Percentiles rank a stretch among this genome's conserved stretches.
Conservation (phyloP, 2,797 vertebrate species). For the Darevskia mixta region DNA sequence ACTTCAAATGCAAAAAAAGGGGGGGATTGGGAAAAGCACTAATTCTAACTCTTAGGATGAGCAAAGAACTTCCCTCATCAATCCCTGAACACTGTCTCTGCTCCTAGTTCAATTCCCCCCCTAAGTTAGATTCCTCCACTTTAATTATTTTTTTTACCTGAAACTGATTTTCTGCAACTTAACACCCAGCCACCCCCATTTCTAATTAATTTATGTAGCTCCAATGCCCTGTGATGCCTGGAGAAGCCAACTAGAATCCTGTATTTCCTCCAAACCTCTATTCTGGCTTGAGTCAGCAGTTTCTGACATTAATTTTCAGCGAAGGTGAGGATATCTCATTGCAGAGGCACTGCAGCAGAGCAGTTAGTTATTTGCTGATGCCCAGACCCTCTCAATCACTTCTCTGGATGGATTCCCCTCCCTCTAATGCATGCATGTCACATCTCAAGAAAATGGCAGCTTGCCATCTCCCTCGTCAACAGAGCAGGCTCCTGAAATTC, state of each 20-base stretch:
- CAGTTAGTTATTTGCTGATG: background rate
- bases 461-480: conserved; percentile 7
- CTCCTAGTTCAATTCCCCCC: background rate
- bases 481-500: background rate
- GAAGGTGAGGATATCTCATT: conserved; percentile 17
- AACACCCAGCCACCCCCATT: background rate
- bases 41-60: background rate
- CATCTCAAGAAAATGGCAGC: background rate
- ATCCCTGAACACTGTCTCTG: background rate
- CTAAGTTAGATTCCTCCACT: no score
- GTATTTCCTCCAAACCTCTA: background rate
- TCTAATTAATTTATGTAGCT: conserved; percentile 34
- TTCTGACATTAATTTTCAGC: background rate
- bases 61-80: background rate
- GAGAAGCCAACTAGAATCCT: conserved; percentile 13
- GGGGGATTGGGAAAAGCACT: no score
- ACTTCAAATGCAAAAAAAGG: no score
- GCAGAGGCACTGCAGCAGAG: conserved; percentile 4
- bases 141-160: background rate
- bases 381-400: background rate
- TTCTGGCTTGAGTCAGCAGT: conserved; percentile 37
- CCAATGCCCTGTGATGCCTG: background rate
- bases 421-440: background rate
- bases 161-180: background rate
- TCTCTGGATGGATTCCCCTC: background rate